Conservation (phyloP, 2,113 vertebrate species). For the Cynocephalus volans region DNA sequence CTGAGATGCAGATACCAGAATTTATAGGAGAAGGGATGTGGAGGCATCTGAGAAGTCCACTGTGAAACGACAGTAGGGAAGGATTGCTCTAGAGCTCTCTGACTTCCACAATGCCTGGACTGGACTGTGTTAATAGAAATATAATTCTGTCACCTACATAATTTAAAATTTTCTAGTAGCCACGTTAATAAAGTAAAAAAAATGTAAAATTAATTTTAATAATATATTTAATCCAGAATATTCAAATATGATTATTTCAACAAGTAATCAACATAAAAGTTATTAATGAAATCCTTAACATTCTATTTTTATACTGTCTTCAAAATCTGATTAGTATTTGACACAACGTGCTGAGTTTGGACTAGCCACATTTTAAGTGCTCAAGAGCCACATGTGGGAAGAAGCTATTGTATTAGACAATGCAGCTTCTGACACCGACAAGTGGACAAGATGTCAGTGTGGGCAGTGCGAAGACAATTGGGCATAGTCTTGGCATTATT, state of each 20-base stretch:
- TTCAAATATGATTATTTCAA: slow-evolving; percentile 31
- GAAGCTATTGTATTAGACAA: not conserved
- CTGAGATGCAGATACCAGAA: not conserved
- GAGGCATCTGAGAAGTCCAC: not conserved
- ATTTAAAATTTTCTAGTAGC: slow-evolving; percentile 11
- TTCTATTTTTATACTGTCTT: not conserved
- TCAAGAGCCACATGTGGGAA: not conserved
- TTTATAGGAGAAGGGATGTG: not conserved
- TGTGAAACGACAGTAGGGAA: not conserved
- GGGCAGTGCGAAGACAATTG: not conserved
- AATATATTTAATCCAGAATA: slow-evolving; percentile 6
- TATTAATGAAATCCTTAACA: not conserved
- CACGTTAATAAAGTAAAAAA: slow-evolving; percentile 41
- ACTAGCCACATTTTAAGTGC: not conserved
- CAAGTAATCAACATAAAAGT: slow-evolving; percentile 36
- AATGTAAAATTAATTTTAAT: slow-evolving; percentile 22
- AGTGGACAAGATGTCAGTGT: not conserved
- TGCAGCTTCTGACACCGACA: not conserved
- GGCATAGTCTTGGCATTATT: not conserved
- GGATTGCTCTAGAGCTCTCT: not conserved
- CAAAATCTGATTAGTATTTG: not conserved
- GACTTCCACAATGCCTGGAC: not conserved
- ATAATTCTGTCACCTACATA: not conserved
- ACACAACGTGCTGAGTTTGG: not conserved
- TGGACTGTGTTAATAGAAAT: slow-evolving; percentile 18